Evolutionary conservation across 2,888 invertebrate genomes (phyloP), one percentile per base, ranked within the genome.

Genomic region (Himalopsyche japonica): DNA sequence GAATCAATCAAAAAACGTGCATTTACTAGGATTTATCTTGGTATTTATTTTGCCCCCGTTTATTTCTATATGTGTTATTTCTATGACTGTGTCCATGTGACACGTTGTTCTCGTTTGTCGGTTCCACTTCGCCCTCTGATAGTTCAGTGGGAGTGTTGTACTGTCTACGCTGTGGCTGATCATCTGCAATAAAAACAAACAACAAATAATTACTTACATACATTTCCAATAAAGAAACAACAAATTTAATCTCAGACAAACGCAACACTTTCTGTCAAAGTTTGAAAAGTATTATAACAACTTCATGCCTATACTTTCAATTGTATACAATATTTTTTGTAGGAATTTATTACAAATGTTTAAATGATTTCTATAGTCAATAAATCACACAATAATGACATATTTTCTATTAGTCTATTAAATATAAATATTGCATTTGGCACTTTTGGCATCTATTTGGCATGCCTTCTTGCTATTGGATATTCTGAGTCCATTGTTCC

Each of bases 91-190:
- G 79, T 3, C 57, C 37, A 27, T 64, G 47, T 18, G 80, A 77
- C n/a, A 47, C 20, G 34, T 82, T 76, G 8, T 79, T 77, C 30
- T 86, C 86, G 12, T 47, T 76, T 32, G 76, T 76, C 18, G 57
- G 43, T 24, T 84, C 84, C n/a, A 77, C 80, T 76, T 87, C 87
- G 10, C 87, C 86, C 30, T 87, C 87, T 0, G 87, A 87, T 37
- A 85, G 64, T 12, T 87, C 87, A 12, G 77, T 82, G 0, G 86
- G 85, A 20, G 84, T 85, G 81, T 86, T 87, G 76, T 81, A 84
- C 27, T 20, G 84, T 43, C 79, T 86, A 49, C 80, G 84, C 64
- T 86, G 86, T 5, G 57, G 57, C 76, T 70, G 80, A 32, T 87
- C 87, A 30, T 87, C 87, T 87, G 48, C 8, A 79, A 82, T 20